These are phyloP conservation scores for Zaprionus vittiger DNA, from an alignment of 1,140 invertebrate species.

Conservation along the genomic window DNA sequence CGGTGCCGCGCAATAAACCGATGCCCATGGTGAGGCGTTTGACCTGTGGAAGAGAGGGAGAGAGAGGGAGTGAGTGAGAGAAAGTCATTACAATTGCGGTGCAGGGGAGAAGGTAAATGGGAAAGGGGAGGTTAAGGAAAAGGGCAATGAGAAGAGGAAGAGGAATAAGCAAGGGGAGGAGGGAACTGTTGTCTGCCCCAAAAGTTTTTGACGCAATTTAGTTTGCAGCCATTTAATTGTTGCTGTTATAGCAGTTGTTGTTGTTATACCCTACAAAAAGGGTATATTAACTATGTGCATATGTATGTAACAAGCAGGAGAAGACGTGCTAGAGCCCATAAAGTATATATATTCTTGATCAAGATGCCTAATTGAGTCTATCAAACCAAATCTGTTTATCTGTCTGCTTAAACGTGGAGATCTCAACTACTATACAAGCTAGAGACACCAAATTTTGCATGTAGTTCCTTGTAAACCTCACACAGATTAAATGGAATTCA, in stretches of 20 bases:
- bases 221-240: conserved; percentile 27
- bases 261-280: neutral
- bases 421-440: no score
- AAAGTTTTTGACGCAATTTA: conserved; percentile 66
- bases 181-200: neutral
- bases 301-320: no score
- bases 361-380: no score
- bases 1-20: conserved; percentile 80
- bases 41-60: conserved; percentile 56
- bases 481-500: no score
- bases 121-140: neutral
- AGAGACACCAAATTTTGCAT: no score
- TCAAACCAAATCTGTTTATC: no score
- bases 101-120: neutral
- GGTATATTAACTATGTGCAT: no score
- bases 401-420: no score
- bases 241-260: conserved; percentile 28
- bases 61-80: conserved; percentile 6
- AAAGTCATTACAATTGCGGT: no score
- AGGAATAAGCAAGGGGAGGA: neutral
- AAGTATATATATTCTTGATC: no score
- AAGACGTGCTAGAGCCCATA: no score
- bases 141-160: neutral
- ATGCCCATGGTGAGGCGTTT: conserved; percentile 84
- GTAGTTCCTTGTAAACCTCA: no score